A percentile compares a stretch with the other conserved stretches of the same genome.
phyloP scores from a whole-genome alignment of 1,140 invertebrate genomes.

The Meloidogyne floridensis region DNA sequence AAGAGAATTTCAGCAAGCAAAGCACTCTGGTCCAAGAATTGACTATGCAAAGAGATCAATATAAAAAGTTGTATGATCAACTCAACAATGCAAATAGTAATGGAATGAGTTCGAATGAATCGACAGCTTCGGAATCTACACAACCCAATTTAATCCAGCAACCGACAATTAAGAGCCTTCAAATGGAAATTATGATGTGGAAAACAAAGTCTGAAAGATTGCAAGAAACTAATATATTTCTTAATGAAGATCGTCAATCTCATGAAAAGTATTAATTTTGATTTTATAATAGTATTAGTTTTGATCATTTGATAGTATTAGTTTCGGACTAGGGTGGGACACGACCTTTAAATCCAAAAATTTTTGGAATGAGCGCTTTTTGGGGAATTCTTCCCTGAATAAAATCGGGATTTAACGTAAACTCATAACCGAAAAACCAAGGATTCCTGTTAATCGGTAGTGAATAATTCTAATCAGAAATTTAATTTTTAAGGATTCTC shows the following conservation, averaged over 20 bases:
- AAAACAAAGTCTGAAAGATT: slow-evolving; percentile 26
- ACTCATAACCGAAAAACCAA: no score
- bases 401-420: no score
- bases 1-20: slow-evolving; percentile 30
- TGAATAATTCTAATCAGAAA: not conserved
- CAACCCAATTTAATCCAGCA: not conserved
- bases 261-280: slow-evolving; percentile 12
- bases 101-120: slow-evolving; percentile 21
- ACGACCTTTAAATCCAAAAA: no score
- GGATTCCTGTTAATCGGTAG: no score
- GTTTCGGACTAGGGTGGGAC: no score
- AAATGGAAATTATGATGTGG: slow-evolving; percentile 25
- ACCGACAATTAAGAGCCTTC: slow-evolving; percentile 1
- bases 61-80: slow-evolving; percentile 37
- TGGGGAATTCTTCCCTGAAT: no score
- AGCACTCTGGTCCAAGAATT: slow-evolving; percentile 33
- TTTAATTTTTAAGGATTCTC: slow-evolving; percentile 25
- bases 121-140: not conserved
- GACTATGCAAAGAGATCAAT: slow-evolving; percentile 39
- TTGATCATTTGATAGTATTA: no score
- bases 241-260: slow-evolving; percentile 33
- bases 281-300: not conserved
- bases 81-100: not conserved
- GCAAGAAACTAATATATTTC: slow-evolving; percentile 28
- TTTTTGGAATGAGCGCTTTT: no score